Base-by-base conservation (phyloP, 2,113 vertebrate species). In the Ceuthmochares aereus region DNA sequence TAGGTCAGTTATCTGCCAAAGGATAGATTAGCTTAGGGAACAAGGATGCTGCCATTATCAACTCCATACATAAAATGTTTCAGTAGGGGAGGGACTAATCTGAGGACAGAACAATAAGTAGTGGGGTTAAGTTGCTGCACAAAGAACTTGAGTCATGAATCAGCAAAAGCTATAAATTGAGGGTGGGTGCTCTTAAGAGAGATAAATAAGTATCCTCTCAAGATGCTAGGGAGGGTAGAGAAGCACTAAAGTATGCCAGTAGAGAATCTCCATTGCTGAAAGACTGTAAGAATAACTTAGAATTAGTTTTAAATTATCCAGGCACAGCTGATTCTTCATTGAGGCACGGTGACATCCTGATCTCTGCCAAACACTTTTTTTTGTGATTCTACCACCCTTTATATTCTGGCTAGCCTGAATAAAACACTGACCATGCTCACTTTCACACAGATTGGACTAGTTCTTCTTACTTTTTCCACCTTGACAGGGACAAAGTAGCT, bases 401-500 rank as follows among this genome's bases (percentile, higher is more conserved):
- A 22, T 3, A 2, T 27, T 34, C 6, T 37, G 52, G 10, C 12
- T 51, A 18, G 59, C 12, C n/a, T 69, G 17, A 16, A 19, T 5
- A 36, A 72, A 75, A 10, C 36, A 1, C 66, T 66, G 55, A 7
- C 23, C 13, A 3, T 1, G 1, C 3, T 58, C 30, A 2, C 8
- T 45, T n/a, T 27, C 66, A 34, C 18, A 25, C 37, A 43, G 69
- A 7, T 7, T 62, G 30, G n/a, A 16, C 8, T 25, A 37, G 5
- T 20, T 59, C 21, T 68, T 22, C 23, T 75, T 47, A 13, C 34
- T 30, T 43, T 23, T 29, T 63, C 42, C 40, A 43, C 32, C 43
- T 19, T 16, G 23, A n/a, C 32, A 52, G 49, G 18, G 8, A 14
- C 32, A 22, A 32, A 26, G 18, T 6, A 19, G 12, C 16, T 13